Conservation (phyloP, 2,888 invertebrate species). For the Actias luna region DNA sequence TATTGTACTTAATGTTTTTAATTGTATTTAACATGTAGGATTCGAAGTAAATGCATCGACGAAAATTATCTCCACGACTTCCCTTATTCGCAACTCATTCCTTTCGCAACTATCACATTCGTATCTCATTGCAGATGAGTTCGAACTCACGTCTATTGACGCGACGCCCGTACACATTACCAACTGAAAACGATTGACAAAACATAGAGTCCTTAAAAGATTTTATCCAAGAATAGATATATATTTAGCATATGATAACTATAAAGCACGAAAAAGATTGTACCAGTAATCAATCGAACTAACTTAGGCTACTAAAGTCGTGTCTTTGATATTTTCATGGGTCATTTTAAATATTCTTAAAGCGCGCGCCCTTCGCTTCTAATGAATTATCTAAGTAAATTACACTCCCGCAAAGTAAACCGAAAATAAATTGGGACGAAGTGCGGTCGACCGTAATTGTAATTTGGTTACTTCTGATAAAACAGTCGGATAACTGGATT, state of each 20-base stretch:
- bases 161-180: no score
- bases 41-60: neutral
- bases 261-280: neutral
- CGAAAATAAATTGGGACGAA: conserved; percentile 6
- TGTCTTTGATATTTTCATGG: neutral
- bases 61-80: neutral
- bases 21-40: neutral
- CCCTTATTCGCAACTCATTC: neutral
- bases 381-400: conserved; percentile 3
- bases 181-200: no score
- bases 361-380: neutral
- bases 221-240: no score
- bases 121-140: neutral
- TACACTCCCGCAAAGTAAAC: neutral
- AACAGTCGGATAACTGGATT: neutral
- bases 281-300: neutral
- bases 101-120: neutral
- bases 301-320: neutral
- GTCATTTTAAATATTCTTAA: neutral
- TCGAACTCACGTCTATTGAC: no score
- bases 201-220: no score
- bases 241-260: no score
- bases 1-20: neutral
- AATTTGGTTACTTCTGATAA: conserved; percentile 2
- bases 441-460: conserved; percentile 4